phyloP scores from a whole-genome alignment of 2,797 vertebrate genomes.

The Characodon lateralis region DNA sequence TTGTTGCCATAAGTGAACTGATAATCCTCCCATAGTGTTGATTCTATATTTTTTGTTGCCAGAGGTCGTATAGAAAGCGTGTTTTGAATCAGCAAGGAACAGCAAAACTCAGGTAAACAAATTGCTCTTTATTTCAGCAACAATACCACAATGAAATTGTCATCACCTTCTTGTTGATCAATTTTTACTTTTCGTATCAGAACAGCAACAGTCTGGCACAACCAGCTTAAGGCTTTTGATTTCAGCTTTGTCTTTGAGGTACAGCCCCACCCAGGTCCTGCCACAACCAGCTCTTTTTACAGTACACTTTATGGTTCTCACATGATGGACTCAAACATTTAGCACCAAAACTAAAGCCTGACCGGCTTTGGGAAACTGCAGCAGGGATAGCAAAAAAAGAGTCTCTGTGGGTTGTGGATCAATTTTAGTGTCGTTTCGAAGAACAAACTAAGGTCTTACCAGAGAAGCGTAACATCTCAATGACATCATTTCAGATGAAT shows the following conservation, averaged over 20 bases:
- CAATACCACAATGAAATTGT: slow-evolving; percentile 72
- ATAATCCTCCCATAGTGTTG: neutral
- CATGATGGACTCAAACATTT: slow-evolving; percentile 57
- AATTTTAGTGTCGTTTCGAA: slow-evolving; percentile 45
- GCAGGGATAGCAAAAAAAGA: slow-evolving; percentile 36
- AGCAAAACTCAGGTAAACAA: slow-evolving; percentile 75
- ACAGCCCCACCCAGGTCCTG: slow-evolving; percentile 66
- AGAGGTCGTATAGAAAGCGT: neutral
- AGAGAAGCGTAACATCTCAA: slow-evolving; percentile 55
- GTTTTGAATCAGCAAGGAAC: neutral
- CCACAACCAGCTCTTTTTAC: slow-evolving; percentile 58
- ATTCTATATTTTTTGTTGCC: neutral
- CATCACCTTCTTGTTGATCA: slow-evolving; percentile 53
- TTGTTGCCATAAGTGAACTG: neutral
- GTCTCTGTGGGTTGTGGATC: slow-evolving; percentile 37
- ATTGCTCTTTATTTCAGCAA: slow-evolving; percentile 80
- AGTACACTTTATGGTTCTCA: slow-evolving; percentile 51
- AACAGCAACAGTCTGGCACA: slow-evolving; percentile 79
- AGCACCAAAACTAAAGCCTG: slow-evolving; percentile 74
- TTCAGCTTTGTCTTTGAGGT: slow-evolving; percentile 76
- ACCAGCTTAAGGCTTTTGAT: slow-evolving; percentile 82
- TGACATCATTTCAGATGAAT: slow-evolving; percentile 50
- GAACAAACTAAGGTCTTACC: slow-evolving; percentile 53
- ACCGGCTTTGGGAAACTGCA: slow-evolving; percentile 52
- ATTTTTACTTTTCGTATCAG: slow-evolving; percentile 57